phyloP scores from a whole-genome alignment of 2,888 invertebrate species.

The Cephus pygmeus region DNA sequence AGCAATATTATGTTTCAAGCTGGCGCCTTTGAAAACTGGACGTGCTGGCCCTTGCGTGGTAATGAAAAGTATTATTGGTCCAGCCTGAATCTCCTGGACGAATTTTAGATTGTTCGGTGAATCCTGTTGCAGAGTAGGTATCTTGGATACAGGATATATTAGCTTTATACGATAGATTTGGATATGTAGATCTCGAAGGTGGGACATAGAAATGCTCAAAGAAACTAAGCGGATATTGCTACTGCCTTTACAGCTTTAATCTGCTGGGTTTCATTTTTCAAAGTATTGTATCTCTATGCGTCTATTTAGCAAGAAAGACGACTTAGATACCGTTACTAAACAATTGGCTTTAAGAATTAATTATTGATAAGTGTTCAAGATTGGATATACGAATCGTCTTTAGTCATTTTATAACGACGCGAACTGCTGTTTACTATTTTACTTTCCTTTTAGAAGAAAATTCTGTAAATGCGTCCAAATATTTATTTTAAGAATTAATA shows the following conservation, averaged over 20 bases:
- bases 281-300: not conserved
- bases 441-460: not conserved
- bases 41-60: slow-evolving; percentile 92
- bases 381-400: not conserved
- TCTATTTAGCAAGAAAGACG: not conserved
- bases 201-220: not conserved
- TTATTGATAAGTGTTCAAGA: not conserved
- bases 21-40: slow-evolving; percentile 83
- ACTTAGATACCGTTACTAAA: not conserved
- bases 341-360: not conserved
- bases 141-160: not conserved
- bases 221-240: not conserved
- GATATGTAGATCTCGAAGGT: not conserved
- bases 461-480: not conserved
- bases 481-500: not conserved
- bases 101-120: too few relatives aligned
- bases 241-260: not conserved
- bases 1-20: slow-evolving; percentile 57
- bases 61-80: slow-evolving; percentile 40
- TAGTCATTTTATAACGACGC: not conserved
- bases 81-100: not conserved
- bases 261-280: not conserved
- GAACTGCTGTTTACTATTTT: not conserved
- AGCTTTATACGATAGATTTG: not conserved
- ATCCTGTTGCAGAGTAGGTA: not conserved